Evolutionary conservation across 2,797 vertebrate genomes (phyloP).

Genomic region (Cetoscarus ocellatus): DNA sequence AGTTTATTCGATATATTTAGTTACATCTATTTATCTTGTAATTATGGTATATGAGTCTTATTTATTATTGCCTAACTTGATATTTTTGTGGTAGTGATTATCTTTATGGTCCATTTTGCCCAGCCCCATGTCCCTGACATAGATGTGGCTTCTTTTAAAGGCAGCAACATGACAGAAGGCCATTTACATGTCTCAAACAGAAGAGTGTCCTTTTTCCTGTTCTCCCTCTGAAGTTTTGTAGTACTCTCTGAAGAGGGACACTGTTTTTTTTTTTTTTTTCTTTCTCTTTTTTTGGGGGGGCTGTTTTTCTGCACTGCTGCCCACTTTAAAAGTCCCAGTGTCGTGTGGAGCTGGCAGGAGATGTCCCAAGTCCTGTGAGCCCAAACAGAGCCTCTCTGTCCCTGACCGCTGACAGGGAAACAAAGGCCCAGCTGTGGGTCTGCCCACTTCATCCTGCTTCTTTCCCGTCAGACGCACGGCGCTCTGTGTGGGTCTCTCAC

Average conservation of each 20-base stretch:
- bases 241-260: constrained; percentile 24
- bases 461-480: constrained; percentile 1
- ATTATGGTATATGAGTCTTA: too few species aligned
- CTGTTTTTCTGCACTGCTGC: constrained; percentile 62
- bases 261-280: constrained; percentile 23
- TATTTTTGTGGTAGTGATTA: too few species aligned
- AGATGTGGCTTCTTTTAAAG: not conserved
- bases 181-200: constrained; percentile 20
- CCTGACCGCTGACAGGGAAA: constrained; percentile 70
- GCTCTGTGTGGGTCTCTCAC: constrained; percentile 63
- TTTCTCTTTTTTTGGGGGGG: not conserved
- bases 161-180: constrained; percentile 29
- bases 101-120: too few species aligned
- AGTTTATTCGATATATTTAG: too few species aligned
- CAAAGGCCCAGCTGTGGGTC: constrained; percentile 78
- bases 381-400: constrained; percentile 81
- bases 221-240: constrained; percentile 22
- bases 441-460: constrained; percentile 42
- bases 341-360: constrained; percentile 79
- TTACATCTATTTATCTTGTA: too few species aligned
- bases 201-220: constrained; percentile 10
- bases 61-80: too few species aligned
- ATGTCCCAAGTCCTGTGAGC: constrained; percentile 77
- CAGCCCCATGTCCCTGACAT: not conserved
- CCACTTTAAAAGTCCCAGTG: constrained; percentile 65